These are phyloP conservation scores for Eupithecia vulgata DNA, from an alignment of 2,888 invertebrate genomes.

Conservation along the genomic window DNA sequence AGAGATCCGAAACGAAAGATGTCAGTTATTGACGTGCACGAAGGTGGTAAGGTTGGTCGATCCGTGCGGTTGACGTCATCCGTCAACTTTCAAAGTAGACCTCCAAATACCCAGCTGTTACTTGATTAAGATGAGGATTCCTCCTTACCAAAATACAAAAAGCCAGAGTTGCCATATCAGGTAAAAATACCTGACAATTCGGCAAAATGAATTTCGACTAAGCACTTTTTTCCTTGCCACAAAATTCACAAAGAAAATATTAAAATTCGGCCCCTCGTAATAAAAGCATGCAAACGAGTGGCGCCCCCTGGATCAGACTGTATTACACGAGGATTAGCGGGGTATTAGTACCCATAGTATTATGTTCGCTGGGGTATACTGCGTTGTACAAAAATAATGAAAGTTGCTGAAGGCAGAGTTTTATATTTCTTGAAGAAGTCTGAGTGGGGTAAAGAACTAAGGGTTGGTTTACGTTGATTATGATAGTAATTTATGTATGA, in stretches of 20 bases:
- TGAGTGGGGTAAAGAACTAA: not conserved
- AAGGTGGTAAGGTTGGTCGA: too few species aligned
- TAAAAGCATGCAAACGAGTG: slow-evolving; percentile 54
- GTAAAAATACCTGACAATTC: slow-evolving; percentile 17
- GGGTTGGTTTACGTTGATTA: too few species aligned
- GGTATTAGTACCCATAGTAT: slow-evolving; percentile 11
- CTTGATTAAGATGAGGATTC: not conserved
- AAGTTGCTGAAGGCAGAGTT: slow-evolving; percentile 6
- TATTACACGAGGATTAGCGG: slow-evolving; percentile 38
- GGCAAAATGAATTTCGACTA: slow-evolving; percentile 27
- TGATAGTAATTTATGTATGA: too few species aligned
- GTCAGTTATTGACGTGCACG: too few species aligned
- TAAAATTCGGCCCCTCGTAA: slow-evolving; percentile 48
- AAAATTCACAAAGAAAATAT: slow-evolving; percentile 40
- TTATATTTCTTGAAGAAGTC: not conserved
- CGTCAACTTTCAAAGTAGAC: too few species aligned
- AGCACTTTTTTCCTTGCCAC: slow-evolving; percentile 29
- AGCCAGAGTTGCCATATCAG: slow-evolving; percentile 1
- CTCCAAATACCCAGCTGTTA: too few species aligned
- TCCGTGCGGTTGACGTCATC: too few species aligned
- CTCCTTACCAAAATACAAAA: slow-evolving; percentile 1
- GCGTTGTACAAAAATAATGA: slow-evolving; percentile 15
- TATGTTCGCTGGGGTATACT: slow-evolving; percentile 19
- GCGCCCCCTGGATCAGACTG: slow-evolving; percentile 47
- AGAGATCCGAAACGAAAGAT: too few species aligned